Evolutionary conservation across 2,888 invertebrate species (phyloP), one percentile per base, ranked within the genome.

Genomic region (Agrochola litura): DNA sequence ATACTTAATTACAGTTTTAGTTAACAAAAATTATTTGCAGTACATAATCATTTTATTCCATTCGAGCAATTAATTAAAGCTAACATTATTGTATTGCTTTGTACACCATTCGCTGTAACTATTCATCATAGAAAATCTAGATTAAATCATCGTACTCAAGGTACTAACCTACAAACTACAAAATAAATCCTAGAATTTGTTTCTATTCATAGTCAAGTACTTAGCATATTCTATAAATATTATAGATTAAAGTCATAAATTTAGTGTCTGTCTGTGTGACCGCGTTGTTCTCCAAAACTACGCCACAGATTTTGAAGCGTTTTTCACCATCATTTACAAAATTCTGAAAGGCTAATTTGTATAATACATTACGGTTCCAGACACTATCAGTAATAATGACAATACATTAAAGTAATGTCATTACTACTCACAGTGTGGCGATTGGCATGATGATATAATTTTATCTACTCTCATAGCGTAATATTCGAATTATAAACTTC

Each of bases 121-220:
- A 69, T 73, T 43, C 10, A 69, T 81, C 37, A 54, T 37, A 71
- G 16, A n/a, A 41, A 61, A 52, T 69, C 54, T 58, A 69, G 75
- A 80, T 65, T 60, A 58, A 67, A 71, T 81, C 68, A 70, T 61
- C 16, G 14, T 58, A 52, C 43, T 76, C 85, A 72, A 66, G 85
- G 85, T 81, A 49, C 37, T 69, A 81, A 60, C 82, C 85, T 84
- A 83, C 58, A 75, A 63, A 71, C n/a, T 37, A 52, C 52, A 72
- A 72, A 80, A 84, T 70, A 67, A 60, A 71, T 84, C 66, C 63
- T 64, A 68, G 74, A 82, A 79, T 58, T 61, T 30, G 58, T 68
- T 68, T 58, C 46, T 67, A 75, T 61, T 76, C n/a, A 70, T 56
- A 22, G 25, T 9, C 30, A 37, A 54, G 30, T 73, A n/a, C 56